phyloP scores from a whole-genome alignment of 2,888 invertebrate species.

The Hypsopygia costalis region DNA sequence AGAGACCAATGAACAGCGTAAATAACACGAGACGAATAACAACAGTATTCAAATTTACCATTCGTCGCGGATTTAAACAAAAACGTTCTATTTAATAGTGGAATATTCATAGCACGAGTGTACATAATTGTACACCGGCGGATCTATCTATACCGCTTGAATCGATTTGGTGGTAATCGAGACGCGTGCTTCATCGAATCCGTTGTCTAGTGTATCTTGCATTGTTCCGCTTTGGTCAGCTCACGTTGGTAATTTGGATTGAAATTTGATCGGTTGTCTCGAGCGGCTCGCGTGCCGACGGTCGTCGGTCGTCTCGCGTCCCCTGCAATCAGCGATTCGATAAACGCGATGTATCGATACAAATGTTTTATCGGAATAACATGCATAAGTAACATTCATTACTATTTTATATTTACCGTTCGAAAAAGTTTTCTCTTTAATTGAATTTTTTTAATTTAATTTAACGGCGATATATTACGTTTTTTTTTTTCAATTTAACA shows the following conservation, averaged over 20 bases:
- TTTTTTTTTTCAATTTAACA: conserved; percentile 8
- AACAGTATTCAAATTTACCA: conserved; percentile 75
- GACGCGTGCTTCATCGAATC: conserved; percentile 65
- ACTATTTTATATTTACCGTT: conserved; percentile 17
- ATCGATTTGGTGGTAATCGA: conserved; percentile 63
- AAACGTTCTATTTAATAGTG: conserved; percentile 77
- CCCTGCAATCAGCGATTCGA: conserved; percentile 60
- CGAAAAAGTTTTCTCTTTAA: conserved; percentile 5
- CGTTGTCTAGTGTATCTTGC: conserved; percentile 21
- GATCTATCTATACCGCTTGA: conserved; percentile 44
- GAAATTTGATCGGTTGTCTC: conserved; percentile 40
- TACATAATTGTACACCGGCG: conserved; percentile 28
- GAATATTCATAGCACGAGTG: conserved; percentile 60
- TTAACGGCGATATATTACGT: background rate
- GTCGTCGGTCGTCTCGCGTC: conserved; percentile 29
- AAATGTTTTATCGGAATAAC: conserved; percentile 39
- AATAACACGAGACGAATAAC: conserved; percentile 65
- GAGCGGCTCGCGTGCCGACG: conserved; percentile 59
- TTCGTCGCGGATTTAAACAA: conserved; percentile 77
- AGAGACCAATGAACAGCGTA: conserved; percentile 61
- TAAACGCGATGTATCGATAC: conserved; percentile 37
- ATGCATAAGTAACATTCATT: conserved; percentile 26
- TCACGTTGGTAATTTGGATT: conserved; percentile 45
- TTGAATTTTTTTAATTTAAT: background rate
- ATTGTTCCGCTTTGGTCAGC: conserved; percentile 56